Percentiles rank a stretch among this genome's conserved stretches.
These are phyloP conservation scores for Amphiprion clarkii DNA, from an alignment of 2,797 vertebrate species.

Conservation along the genomic window DNA sequence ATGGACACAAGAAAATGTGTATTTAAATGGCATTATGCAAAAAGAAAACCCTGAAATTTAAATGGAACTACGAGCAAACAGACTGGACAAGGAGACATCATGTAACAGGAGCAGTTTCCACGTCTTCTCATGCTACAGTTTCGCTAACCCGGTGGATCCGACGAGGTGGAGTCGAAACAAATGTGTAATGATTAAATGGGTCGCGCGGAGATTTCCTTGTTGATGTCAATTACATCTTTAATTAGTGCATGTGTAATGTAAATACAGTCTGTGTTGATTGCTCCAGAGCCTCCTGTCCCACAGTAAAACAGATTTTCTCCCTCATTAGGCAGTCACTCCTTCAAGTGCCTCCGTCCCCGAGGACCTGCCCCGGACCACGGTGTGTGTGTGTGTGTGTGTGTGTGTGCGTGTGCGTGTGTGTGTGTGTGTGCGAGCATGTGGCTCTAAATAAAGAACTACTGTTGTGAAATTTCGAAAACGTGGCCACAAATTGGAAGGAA, in stretches of 20 bases:
- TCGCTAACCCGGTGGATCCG: background rate
- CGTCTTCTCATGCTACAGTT: too few relatives aligned
- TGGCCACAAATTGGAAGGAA: background rate
- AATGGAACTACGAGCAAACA: too few relatives aligned
- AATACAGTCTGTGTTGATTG: slow-evolving; percentile 82
- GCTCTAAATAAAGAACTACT: slow-evolving; percentile 42
- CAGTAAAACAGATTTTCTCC: slow-evolving; percentile 80
- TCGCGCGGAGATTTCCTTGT: slow-evolving; percentile 62
- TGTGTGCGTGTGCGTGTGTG: background rate
- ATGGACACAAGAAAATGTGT: too few relatives aligned
- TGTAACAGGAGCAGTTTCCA: too few relatives aligned
- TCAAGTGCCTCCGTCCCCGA: slow-evolving; percentile 79
- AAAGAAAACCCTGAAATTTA: too few relatives aligned
- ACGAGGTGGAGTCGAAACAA: slow-evolving; percentile 44
- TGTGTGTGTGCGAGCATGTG: slow-evolving; percentile 19
- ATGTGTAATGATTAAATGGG: slow-evolving; percentile 67
- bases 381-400: background rate
- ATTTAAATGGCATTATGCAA: too few relatives aligned
- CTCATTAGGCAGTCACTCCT: slow-evolving; percentile 83
- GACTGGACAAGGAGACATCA: too few relatives aligned
- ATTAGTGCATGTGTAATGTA: slow-evolving; percentile 83
- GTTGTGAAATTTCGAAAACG: slow-evolving; percentile 13
- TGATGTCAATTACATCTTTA: slow-evolving; percentile 80
- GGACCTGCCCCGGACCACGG: slow-evolving; percentile 75
- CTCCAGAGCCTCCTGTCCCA: slow-evolving; percentile 71